Conservation (phyloP, 1,140 invertebrate species). For the Drosophila kikkawai region DNA sequence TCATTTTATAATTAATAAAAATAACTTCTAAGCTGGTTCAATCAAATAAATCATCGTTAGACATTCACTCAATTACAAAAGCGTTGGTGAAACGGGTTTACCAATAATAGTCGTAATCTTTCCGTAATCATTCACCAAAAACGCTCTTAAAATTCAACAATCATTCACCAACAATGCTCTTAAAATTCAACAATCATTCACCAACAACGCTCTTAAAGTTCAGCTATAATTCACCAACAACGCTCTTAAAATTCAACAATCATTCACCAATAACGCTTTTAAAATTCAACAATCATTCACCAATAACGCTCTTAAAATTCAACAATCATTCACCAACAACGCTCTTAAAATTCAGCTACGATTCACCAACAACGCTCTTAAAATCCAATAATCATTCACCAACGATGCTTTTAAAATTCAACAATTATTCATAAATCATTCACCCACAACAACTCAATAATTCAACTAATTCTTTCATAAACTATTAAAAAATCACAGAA, state of each 20-base stretch:
- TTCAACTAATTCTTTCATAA: conserved; percentile 1
- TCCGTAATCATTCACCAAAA: neutral
- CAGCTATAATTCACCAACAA: conserved; percentile 1
- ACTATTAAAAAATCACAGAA: neutral
- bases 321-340: neutral
- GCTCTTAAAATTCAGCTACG: too few species aligned
- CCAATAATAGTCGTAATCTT: neutral
- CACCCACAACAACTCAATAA: neutral
- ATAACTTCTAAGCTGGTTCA: neutral
- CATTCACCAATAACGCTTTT: neutral
- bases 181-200: neutral
- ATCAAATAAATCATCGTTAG: neutral
- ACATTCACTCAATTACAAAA: conserved; percentile 2
- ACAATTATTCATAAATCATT: neutral
- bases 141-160: neutral
- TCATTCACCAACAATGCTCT: neutral
- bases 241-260: neutral
- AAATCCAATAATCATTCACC: neutral
- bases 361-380: neutral
- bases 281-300: neutral
- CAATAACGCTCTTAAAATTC: neutral
- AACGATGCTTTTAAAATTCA: neutral
- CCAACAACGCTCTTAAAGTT: neutral
- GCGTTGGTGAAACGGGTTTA: neutral
- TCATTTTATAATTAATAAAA: conserved; percentile 2